phyloP scores from a whole-genome alignment of 2,888 invertebrate genomes.

The Cephonodes hylas region DNA sequence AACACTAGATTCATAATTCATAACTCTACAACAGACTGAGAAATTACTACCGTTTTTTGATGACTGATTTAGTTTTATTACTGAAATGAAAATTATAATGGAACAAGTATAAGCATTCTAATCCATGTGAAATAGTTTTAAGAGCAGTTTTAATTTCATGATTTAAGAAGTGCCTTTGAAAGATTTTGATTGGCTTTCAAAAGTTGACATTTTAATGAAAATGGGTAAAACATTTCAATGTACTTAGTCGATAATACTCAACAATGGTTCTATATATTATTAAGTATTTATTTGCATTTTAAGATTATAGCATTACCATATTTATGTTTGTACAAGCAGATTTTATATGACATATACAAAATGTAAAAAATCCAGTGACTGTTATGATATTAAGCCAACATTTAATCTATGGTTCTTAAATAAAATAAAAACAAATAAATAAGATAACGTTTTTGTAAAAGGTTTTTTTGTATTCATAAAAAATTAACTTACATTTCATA shows the following conservation, averaged over 20 bases:
- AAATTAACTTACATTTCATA: no score
- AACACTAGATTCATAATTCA: not conserved
- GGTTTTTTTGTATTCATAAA: no score
- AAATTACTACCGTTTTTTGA: not conserved
- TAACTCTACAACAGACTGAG: not conserved
- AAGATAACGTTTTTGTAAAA: no score
- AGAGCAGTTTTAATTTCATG: no score
- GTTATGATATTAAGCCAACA: not conserved
- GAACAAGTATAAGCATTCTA: no score
- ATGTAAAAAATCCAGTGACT: no score
- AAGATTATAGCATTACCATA: not conserved
- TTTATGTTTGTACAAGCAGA: not conserved
- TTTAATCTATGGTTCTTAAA: not conserved
- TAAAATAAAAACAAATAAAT: no score
- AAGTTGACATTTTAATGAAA: not conserved
- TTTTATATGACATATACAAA: not conserved
- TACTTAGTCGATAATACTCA: not conserved
- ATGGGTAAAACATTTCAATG: no score
- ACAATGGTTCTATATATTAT: not conserved
- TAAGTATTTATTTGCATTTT: slow-evolving; percentile 3
- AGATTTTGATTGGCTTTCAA: not conserved
- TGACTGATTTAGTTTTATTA: not conserved
- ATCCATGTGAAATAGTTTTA: no score
- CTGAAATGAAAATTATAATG: not conserved
- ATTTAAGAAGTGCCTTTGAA: not conserved